Percentiles rank a stretch among this genome's conserved stretches.
These are phyloP conservation scores for Acomys russatus DNA, from an alignment of 2,797 vertebrate species.

Conservation along the genomic window DNA sequence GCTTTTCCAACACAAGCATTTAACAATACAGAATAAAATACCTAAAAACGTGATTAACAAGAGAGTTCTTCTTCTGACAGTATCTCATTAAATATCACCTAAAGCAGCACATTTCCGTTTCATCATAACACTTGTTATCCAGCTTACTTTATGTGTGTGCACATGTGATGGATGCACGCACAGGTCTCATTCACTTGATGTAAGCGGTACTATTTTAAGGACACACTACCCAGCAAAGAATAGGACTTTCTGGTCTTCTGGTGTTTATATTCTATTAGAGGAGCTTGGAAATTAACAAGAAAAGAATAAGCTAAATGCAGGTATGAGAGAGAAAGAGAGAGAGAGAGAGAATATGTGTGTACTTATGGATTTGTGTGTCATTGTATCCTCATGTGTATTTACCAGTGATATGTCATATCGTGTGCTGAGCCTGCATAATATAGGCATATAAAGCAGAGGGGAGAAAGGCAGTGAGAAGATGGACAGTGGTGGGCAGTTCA, in stretches of 20 bases:
- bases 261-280: neutral
- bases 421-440: neutral
- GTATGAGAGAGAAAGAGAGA: no score
- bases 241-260: neutral
- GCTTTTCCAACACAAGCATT: slow-evolving; percentile 39
- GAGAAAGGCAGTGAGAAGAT: slow-evolving; percentile 1
- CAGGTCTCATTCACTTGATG: slow-evolving; percentile 15
- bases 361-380: neutral
- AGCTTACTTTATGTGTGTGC: slow-evolving; percentile 31
- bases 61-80: neutral
- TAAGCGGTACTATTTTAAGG: neutral
- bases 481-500: neutral
- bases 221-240: neutral
- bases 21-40: slow-evolving; percentile 57
- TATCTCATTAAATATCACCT: slow-evolving; percentile 44
- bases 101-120: slow-evolving; percentile 25
- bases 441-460: neutral
- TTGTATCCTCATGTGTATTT: neutral
- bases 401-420: neutral
- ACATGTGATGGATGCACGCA: neutral
- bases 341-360: no score
- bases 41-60: neutral
- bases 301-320: neutral
- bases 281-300: neutral
- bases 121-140: neutral